A percentile compares a stretch with the other conserved stretches of the same genome.
phyloP scores from a whole-genome alignment of 1,140 invertebrate genomes.

The Amyelois transitella region DNA sequence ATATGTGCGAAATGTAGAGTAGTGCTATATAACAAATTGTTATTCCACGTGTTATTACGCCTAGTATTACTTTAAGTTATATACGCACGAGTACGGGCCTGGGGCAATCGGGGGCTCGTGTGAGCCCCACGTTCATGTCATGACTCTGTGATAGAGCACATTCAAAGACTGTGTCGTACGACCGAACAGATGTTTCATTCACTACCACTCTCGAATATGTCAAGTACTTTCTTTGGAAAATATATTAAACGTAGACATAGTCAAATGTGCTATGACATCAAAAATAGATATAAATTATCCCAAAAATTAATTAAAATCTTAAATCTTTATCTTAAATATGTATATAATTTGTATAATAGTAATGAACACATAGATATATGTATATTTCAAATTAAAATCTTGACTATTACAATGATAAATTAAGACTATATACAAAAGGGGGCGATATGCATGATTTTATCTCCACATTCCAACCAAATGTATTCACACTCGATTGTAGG shows the following conservation, averaged over 20 bases:
- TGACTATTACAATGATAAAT: constrained; percentile 51
- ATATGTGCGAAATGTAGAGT: constrained; percentile 48
- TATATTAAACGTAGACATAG: constrained; percentile 26
- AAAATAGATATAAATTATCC: constrained; percentile 71
- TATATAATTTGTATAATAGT: constrained; percentile 71
- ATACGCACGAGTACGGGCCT: constrained; percentile 67
- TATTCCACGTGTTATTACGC: constrained; percentile 62
- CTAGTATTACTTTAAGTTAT: constrained; percentile 67
- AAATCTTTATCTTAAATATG: constrained; percentile 64
- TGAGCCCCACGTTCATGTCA: constrained; percentile 63
- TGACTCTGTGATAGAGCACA: constrained; percentile 73
- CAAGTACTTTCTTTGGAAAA: neutral
- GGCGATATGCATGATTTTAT: constrained; percentile 69
- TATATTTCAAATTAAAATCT: constrained; percentile 41
- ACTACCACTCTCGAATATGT: constrained; percentile 1
- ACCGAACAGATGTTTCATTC: constrained; percentile 4
- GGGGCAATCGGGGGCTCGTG: constrained; percentile 60
- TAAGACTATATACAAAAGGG: constrained; percentile 37
- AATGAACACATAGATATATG: constrained; percentile 41
- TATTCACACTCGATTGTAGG: constrained; percentile 1
- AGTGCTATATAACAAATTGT: constrained; percentile 58
- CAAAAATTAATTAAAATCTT: constrained; percentile 73
- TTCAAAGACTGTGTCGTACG: constrained; percentile 37
- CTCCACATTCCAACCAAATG: constrained; percentile 60
- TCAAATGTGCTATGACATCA: constrained; percentile 66